These are phyloP conservation scores for Zalophus californianus DNA, from an alignment of 2,797 vertebrate genomes.

Conservation along the genomic window DNA sequence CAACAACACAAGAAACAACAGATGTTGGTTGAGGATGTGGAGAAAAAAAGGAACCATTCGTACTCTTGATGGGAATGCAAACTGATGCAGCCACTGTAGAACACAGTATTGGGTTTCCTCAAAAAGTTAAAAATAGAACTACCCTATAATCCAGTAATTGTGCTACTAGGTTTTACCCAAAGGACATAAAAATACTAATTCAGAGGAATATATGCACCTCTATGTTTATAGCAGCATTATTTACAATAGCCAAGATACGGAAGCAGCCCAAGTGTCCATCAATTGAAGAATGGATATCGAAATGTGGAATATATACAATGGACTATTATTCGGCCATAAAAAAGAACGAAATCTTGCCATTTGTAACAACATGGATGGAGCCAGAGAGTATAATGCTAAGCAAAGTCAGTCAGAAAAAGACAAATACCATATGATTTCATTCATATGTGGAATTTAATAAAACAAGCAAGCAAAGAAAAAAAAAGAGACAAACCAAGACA, in stretches of 20 bases:
- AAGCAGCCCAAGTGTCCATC: not conserved
- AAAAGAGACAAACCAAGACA: not conserved
- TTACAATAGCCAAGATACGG: not conserved
- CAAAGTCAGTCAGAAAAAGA: not conserved
- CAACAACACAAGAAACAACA: not conserved
- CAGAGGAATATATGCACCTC: not conserved
- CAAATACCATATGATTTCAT: not conserved
- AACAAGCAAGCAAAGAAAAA: not conserved
- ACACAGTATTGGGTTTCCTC: not conserved
- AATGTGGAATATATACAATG: not conserved
- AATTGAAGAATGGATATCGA: not conserved
- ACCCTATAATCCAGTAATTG: not conserved
- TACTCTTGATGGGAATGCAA: not conserved
- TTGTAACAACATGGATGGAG: not conserved
- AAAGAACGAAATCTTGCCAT: not conserved
- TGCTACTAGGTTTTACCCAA: not conserved
- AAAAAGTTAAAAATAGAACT: not conserved
- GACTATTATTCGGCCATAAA: not conserved
- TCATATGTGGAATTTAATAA: not conserved
- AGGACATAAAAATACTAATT: not conserved
- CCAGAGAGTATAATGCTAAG: not conserved
- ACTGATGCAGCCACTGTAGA: not conserved
- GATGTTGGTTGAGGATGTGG: not conserved
- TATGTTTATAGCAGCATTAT: not conserved
- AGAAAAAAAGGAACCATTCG: not conserved